These are phyloP conservation scores for Akabosia matsudoensis DNA, from an alignment of 1,140 invertebrate species.

Conservation along the genomic window DNA sequence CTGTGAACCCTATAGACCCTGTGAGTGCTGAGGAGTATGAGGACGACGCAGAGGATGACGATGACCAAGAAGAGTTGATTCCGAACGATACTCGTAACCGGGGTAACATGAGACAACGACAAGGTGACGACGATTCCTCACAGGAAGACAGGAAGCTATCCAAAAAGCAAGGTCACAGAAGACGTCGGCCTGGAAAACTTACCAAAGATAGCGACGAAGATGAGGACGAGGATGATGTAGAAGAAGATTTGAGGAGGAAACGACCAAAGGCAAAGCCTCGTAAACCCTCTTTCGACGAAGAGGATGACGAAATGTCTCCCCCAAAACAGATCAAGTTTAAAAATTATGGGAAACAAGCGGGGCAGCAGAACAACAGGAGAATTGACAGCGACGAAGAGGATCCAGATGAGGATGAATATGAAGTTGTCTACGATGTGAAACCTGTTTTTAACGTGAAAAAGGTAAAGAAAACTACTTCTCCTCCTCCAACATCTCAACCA, in stretches of 20 bases:
- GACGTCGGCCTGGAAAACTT: background rate
- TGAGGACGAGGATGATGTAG: background rate
- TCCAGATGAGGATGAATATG: background rate
- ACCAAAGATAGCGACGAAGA: slow-evolving; percentile 4
- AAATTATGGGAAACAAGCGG: background rate
- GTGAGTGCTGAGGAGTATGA: slow-evolving; percentile 38
- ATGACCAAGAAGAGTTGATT: slow-evolving; percentile 3
- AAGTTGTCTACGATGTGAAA: background rate
- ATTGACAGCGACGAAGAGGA: background rate
- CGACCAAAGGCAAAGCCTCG: background rate
- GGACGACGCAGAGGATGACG: slow-evolving; percentile 32
- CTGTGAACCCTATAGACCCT: background rate
- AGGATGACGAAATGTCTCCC: slow-evolving; percentile 2
- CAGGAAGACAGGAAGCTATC: background rate
- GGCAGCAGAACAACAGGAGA: background rate
- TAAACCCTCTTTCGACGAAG: slow-evolving; percentile 20
- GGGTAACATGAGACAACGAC: background rate
- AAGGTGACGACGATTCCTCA: slow-evolving; percentile 7
- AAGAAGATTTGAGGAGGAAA: background rate
- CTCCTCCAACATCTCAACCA: background rate
- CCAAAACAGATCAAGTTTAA: background rate
- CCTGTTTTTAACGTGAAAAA: background rate
- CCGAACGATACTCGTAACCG: background rate
- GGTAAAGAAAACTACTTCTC: background rate
- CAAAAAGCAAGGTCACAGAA: background rate